These are phyloP conservation scores for Aspidiotus rigidus DNA, from an alignment of 2,888 invertebrate species.

Conservation along the genomic window DNA sequence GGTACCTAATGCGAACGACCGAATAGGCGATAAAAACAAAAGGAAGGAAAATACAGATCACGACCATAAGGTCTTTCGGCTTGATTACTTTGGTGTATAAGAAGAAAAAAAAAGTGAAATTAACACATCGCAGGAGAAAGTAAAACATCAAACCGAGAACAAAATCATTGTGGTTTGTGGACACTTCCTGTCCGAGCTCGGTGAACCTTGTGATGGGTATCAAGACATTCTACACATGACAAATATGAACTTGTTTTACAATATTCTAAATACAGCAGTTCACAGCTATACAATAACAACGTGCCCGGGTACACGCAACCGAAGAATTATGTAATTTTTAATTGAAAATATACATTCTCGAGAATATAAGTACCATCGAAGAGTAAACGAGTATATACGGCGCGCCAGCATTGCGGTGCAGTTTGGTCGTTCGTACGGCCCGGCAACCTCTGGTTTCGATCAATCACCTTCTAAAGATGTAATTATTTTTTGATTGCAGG, in stretches of 20 bases:
- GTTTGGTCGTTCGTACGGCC: too few species aligned
- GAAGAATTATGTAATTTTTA: too few species aligned
- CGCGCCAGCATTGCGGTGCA: too few species aligned
- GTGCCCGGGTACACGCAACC: too few species aligned
- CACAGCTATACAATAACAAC: too few species aligned
- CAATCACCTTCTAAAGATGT: background rate
- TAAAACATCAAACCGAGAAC: slow-evolving; percentile 6
- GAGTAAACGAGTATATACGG: too few species aligned
- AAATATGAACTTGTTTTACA: slow-evolving; percentile 10
- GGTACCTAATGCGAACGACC: too few species aligned
- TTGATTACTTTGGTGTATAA: background rate
- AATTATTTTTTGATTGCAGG: slow-evolving; percentile 39
- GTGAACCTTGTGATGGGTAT: slow-evolving; percentile 5
- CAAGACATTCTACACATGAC: slow-evolving; percentile 9
- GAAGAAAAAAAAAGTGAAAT: slow-evolving; percentile 24
- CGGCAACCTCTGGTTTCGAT: too few species aligned
- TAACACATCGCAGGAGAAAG: slow-evolving; percentile 15
- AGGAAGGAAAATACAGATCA: background rate
- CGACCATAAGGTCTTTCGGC: too few species aligned
- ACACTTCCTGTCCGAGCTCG: slow-evolving; percentile 22
- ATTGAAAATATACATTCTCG: too few species aligned
- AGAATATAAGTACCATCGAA: too few species aligned
- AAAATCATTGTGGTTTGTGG: background rate
- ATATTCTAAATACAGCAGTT: background rate
- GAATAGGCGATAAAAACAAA: background rate